Conservation (phyloP, 2,113 vertebrate species). For the Dendrocopos noguchii region DNA sequence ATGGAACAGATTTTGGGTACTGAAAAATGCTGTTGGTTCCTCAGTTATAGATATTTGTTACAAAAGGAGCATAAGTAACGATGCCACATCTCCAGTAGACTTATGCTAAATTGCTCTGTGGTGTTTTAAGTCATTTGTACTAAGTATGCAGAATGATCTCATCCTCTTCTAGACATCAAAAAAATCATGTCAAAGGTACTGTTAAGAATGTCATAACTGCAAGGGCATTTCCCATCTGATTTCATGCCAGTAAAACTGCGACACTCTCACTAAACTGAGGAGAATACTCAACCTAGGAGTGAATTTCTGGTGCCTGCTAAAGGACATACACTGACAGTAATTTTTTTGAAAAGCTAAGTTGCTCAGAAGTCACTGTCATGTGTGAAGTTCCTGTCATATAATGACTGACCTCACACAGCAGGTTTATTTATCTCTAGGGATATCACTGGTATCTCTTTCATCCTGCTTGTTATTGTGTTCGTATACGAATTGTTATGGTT, state of each 20-base stretch:
- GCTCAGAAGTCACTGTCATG: background rate
- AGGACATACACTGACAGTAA: background rate
- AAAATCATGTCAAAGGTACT: background rate
- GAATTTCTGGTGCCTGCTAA: background rate
- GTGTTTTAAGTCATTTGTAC: background rate
- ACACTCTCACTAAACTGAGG: background rate
- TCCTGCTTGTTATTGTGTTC: background rate
- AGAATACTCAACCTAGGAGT: background rate
- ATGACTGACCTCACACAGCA: background rate
- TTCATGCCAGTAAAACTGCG: background rate
- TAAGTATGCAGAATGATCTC: background rate
- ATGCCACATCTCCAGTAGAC: background rate
- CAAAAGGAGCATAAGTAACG: background rate
- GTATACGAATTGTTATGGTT: background rate
- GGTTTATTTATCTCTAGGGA: background rate
- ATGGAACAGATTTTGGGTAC: background rate
- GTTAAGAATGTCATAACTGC: background rate
- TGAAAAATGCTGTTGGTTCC: background rate
- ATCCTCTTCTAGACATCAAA: background rate
- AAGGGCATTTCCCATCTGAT: background rate
- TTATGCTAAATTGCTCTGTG: background rate
- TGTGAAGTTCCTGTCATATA: background rate
- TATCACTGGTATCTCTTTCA: background rate
- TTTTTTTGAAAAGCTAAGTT: background rate
- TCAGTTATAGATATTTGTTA: background rate